Evolutionary conservation across 1,140 invertebrate genomes (phyloP).

Genomic region (Sycophaga agraensis): DNA sequence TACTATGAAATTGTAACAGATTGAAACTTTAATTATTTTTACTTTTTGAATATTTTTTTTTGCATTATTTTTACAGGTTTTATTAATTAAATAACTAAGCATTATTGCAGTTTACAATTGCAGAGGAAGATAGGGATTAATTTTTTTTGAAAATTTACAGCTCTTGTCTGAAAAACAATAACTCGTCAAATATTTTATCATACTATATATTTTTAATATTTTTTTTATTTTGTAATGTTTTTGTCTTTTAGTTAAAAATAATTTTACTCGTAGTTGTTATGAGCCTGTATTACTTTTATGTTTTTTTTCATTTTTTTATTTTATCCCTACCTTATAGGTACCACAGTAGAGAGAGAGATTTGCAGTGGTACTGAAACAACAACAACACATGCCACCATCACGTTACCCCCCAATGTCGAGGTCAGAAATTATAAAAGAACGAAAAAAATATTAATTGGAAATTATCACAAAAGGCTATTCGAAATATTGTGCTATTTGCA

Average conservation of each 20-base stretch:
- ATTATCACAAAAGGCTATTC: background rate
- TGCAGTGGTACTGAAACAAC: slow-evolving; percentile 54
- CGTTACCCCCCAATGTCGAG: slow-evolving; percentile 54
- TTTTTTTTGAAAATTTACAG: too few species aligned
- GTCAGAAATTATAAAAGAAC: slow-evolving; percentile 44
- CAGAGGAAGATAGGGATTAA: too few species aligned
- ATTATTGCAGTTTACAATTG: too few species aligned
- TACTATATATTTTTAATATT: background rate
- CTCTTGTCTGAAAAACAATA: slow-evolving; percentile 17
- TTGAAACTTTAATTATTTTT: too few species aligned
- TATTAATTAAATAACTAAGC: too few species aligned
- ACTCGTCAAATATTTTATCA: slow-evolving; percentile 3
- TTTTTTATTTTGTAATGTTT: background rate
- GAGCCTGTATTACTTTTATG: background rate
- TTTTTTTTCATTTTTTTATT: slow-evolving; percentile 32
- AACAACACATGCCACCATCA: slow-evolving; percentile 55
- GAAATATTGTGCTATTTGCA: background rate
- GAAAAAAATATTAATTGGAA: background rate
- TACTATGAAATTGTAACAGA: too few species aligned
- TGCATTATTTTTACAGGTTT: too few species aligned
- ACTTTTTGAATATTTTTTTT: too few species aligned
- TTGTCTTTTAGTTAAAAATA: background rate
- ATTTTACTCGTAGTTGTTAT: background rate
- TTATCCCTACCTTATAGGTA: slow-evolving; percentile 43
- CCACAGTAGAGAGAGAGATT: slow-evolving; percentile 56